These are phyloP conservation scores for Phylloscopus whistleri DNA, from an alignment of 2,113 vertebrate species.

Conservation along the genomic window DNA sequence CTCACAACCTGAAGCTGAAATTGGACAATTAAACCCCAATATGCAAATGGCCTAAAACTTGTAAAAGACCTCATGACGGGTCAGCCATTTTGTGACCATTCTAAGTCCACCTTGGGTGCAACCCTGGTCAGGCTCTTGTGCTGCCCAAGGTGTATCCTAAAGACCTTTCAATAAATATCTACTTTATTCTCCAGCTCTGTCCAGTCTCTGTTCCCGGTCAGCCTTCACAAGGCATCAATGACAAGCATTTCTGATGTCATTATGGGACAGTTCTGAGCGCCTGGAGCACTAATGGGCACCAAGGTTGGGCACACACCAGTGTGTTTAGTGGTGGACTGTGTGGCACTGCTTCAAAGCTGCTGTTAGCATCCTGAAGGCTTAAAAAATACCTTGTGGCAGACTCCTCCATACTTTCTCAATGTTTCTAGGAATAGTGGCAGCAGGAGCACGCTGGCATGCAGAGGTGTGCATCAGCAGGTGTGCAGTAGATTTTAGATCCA, in stretches of 20 bases:
- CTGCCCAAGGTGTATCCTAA: too few relatives aligned
- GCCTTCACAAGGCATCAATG: too few relatives aligned
- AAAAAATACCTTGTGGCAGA: not conserved
- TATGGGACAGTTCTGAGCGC: not conserved
- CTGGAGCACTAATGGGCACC: not conserved
- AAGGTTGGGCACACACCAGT: fast-evolving
- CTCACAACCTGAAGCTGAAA: too few relatives aligned
- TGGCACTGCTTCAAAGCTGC: not conserved
- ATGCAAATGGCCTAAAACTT: too few relatives aligned
- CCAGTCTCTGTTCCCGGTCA: too few relatives aligned
- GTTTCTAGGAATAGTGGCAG: not conserved
- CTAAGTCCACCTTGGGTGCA: too few relatives aligned
- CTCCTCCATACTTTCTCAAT: not conserved
- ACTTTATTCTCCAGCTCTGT: too few relatives aligned
- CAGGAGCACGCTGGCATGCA: not conserved
- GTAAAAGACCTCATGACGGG: too few relatives aligned
- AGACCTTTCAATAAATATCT: too few relatives aligned
- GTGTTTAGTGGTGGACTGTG: not conserved
- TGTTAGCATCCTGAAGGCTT: not conserved
- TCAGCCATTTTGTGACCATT: too few relatives aligned
- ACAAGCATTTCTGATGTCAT: not conserved
- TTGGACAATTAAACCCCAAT: too few relatives aligned
- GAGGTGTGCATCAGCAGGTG: not conserved
- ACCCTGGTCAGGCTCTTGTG: too few relatives aligned
- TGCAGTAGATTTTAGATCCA: not conserved